Conservation (phyloP, 2,888 invertebrate species). For the Acleris holmiana region DNA sequence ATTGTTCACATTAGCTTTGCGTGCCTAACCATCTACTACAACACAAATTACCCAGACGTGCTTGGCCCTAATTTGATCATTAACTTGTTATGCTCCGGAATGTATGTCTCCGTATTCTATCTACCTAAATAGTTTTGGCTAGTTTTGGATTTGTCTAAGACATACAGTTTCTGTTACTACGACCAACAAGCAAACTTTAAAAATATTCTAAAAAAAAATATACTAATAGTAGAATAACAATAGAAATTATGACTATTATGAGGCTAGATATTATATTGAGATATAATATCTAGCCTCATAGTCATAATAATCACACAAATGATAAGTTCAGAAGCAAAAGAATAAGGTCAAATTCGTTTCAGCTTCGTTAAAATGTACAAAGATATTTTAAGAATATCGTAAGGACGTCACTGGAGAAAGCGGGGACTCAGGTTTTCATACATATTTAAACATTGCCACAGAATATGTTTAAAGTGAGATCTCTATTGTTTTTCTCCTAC, state of each 20-base stretch:
- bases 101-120: no score
- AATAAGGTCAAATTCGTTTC: slow-evolving; percentile 1
- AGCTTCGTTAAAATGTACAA: background rate
- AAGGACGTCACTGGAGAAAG: background rate
- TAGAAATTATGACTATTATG: no score
- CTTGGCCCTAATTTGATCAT: slow-evolving; percentile 5
- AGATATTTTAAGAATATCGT: slow-evolving; percentile 14
- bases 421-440: background rate
- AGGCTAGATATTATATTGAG: no score
- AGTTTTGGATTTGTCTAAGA: no score
- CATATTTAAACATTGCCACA: slow-evolving; percentile 2
- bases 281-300: no score
- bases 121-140: no score
- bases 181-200: no score
- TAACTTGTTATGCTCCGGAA: background rate
- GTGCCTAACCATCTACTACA: background rate
- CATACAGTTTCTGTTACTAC: no score
- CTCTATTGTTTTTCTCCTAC: background rate
- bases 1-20: background rate
- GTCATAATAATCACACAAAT: background rate
- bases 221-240: no score
- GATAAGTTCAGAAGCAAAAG: slow-evolving; percentile 11
- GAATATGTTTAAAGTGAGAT: background rate
- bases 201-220: no score
- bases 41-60: slow-evolving; percentile 10